Evolutionary conservation across 2,797 vertebrate species (phyloP).

Genomic region (Acrossocheilus fasciatus): DNA sequence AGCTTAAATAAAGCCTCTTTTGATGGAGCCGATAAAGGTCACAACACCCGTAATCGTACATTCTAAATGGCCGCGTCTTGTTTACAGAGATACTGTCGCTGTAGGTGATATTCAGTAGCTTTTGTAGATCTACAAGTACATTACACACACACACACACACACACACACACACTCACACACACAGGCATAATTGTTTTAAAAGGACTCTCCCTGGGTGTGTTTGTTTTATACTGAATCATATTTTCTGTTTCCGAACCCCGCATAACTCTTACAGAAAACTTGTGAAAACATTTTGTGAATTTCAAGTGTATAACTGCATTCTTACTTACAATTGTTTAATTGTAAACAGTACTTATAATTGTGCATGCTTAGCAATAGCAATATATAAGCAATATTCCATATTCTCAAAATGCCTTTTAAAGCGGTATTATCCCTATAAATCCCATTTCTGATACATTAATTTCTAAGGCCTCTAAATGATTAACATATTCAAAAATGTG

Average conservation of each 20-base stretch:
- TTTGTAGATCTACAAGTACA: neutral
- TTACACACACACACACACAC: too few species aligned
- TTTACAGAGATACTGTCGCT: constrained; percentile 3
- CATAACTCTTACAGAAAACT: neutral
- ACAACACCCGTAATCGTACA: neutral
- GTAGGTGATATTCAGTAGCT: neutral
- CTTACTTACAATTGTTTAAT: neutral
- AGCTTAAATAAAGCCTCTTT: constrained; percentile 1
- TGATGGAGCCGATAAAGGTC: neutral
- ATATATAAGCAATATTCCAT: neutral
- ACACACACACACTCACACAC: too few species aligned
- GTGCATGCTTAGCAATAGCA: neutral
- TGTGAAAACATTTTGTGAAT: neutral
- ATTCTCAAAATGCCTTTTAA: neutral
- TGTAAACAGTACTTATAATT: neutral
- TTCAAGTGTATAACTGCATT: neutral
- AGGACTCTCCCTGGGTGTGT: neutral
- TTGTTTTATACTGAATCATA: neutral
- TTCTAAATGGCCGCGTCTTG: neutral
- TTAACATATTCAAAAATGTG: too few species aligned
- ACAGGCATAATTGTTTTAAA: neutral
- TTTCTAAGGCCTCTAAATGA: neutral
- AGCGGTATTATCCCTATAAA: neutral
- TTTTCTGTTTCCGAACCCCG: too few species aligned
- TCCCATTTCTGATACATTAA: neutral